phyloP scores from a whole-genome alignment of 2,888 invertebrate species.

The Lissonota sp. region DNA sequence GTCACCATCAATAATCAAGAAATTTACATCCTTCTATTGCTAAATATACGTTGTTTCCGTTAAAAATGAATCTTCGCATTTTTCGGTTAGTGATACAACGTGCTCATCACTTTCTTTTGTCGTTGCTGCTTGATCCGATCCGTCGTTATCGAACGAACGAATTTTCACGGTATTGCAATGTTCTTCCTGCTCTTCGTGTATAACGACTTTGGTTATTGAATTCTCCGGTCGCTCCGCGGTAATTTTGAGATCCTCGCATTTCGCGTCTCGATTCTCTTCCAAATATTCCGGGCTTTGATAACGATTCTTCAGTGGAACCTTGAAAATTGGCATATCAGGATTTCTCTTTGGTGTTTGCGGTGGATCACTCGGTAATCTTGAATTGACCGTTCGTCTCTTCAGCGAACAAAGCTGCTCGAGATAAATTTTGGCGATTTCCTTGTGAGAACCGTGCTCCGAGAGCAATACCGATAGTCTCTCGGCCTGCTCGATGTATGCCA shows the following conservation, averaged over 20 bases:
- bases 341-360: constrained; percentile 78
- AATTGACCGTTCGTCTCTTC: constrained; percentile 46
- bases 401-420: constrained; percentile 84
- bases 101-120: constrained; percentile 2
- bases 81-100: constrained; percentile 48
- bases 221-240: not conserved
- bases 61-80: constrained; percentile 45
- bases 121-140: not conserved
- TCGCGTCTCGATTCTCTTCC: constrained; percentile 42
- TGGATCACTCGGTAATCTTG: constrained; percentile 57
- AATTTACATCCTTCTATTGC: constrained; percentile 29
- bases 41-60: constrained; percentile 67
- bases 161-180: constrained; percentile 17
- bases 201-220: constrained; percentile 37
- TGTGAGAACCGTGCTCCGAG: constrained; percentile 86
- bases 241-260: constrained; percentile 11
- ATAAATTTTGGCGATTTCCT: constrained; percentile 85
- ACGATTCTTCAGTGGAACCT: constrained; percentile 71
- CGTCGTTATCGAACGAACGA: constrained; percentile 1
- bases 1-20: constrained; percentile 3
- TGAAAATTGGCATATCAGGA: constrained; percentile 71
- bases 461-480: constrained; percentile 87
- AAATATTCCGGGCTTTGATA: constrained; percentile 55
- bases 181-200: constrained; percentile 52
- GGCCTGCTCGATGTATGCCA: constrained; percentile 89